These are phyloP conservation scores for Copidosoma aretas DNA, from an alignment of 2,888 invertebrate species.

Conservation along the genomic window DNA sequence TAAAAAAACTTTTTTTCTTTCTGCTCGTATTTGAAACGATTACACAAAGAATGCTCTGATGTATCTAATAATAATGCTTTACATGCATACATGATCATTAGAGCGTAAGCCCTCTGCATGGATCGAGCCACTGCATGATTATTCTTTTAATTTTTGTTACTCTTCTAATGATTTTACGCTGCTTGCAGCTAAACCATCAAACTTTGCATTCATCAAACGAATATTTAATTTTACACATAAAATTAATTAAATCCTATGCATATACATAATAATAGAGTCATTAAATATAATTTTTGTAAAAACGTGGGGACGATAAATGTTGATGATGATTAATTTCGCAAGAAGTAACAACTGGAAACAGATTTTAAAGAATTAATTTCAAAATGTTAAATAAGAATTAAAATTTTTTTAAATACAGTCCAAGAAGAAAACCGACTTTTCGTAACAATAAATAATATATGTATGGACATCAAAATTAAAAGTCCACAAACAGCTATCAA, in stretches of 20 bases:
- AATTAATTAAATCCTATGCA: not conserved
- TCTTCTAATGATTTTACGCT: not conserved
- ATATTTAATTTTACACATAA: not conserved
- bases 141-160: not conserved
- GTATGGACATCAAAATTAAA: not conserved
- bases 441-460: slow-evolving; percentile 35
- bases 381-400: not conserved
- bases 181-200: not conserved
- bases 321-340: slow-evolving; percentile 15
- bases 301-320: slow-evolving; percentile 16
- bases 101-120: not conserved
- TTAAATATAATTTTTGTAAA: slow-evolving; percentile 29
- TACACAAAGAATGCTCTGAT: no score
- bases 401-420: not conserved
- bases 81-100: not conserved
- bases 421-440: slow-evolving; percentile 7
- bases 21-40: no score
- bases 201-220: not conserved
- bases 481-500: slow-evolving; percentile 1
- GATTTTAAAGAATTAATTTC: slow-evolving; percentile 14
- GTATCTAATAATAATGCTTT: not conserved
- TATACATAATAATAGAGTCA: slow-evolving; percentile 17
- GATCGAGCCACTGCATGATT: not conserved
- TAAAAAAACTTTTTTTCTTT: no score
- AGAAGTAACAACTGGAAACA: slow-evolving; percentile 24